A percentile compares a stretch with the other conserved stretches of the same genome.
phyloP scores from a whole-genome alignment of 2,888 invertebrate genomes.

The Julus scandinavius region DNA sequence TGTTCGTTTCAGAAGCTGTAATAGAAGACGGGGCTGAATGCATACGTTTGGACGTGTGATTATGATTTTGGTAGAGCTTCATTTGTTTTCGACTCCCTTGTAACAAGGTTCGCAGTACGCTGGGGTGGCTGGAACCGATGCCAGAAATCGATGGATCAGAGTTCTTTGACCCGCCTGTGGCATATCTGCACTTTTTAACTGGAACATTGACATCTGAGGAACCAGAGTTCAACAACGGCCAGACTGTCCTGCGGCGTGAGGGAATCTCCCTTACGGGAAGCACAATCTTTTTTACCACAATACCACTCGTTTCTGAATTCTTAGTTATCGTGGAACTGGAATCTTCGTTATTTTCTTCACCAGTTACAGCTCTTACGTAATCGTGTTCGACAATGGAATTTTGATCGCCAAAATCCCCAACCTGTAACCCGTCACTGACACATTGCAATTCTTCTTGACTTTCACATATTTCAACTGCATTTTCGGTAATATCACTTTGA shows the following conservation, averaged over 20 bases:
- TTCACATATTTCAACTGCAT: not conserved
- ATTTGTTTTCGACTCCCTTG: not conserved
- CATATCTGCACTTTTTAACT: not conserved
- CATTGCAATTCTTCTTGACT: not conserved
- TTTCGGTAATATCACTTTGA: not conserved
- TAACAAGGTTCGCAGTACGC: not conserved
- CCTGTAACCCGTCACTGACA: not conserved
- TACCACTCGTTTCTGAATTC: conserved; percentile 24
- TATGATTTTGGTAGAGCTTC: not conserved
- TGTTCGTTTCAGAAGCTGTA: not conserved
- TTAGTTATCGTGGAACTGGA: not conserved
- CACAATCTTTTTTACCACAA: conserved; percentile 13
- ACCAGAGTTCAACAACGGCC: not conserved
- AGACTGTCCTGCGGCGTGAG: not conserved
- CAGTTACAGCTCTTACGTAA: conserved; percentile 2
- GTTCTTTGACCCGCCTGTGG: not conserved
- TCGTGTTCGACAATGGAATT: not conserved
- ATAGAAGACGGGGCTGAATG: not conserved
- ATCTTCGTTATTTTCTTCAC: not conserved
- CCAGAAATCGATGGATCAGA: not conserved
- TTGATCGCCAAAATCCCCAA: not conserved
- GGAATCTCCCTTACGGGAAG: not conserved
- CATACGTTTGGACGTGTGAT: not conserved
- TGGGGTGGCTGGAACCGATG: not conserved
- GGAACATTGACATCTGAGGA: not conserved